phyloP scores from a whole-genome alignment of 2,888 invertebrate genomes.

The Lycia hirtaria region DNA sequence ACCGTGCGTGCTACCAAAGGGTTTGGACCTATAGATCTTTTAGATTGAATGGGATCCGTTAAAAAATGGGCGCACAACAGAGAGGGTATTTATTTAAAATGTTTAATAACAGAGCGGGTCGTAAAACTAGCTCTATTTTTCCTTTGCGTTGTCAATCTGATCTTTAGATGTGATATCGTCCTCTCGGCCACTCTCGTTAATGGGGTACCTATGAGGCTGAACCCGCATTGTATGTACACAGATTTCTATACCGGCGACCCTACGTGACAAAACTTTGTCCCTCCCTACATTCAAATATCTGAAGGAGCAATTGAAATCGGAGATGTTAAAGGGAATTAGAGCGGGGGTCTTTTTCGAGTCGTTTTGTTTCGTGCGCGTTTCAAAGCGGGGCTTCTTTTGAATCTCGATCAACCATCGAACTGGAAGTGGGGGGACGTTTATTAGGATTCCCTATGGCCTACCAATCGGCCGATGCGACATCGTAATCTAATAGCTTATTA shows the following conservation, averaged over 20 bases:
- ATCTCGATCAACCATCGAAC: constrained; percentile 81
- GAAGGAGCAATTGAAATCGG: constrained; percentile 86
- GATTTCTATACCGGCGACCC: constrained; percentile 77
- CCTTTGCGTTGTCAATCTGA: constrained; percentile 79
- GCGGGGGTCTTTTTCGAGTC: constrained; percentile 81
- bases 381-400: constrained; percentile 84
- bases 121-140: constrained; percentile 77
- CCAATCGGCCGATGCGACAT: constrained; percentile 81
- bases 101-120: constrained; percentile 82
- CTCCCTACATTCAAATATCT: constrained; percentile 85
- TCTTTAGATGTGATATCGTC: constrained; percentile 79
- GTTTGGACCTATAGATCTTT: constrained; percentile 71
- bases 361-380: constrained; percentile 80
- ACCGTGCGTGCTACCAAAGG: constrained; percentile 74
- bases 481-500: constrained; percentile 85
- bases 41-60: constrained; percentile 66
- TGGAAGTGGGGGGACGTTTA: constrained; percentile 84
- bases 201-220: constrained; percentile 80
- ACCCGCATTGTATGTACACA: constrained; percentile 81
- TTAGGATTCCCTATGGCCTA: constrained; percentile 83
- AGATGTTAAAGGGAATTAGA: constrained; percentile 86
- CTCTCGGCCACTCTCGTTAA: constrained; percentile 80
- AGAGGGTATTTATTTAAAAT: constrained; percentile 76
- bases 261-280: constrained; percentile 84
- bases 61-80: constrained; percentile 69